Conservation (phyloP, 2,888 invertebrate genomes). For the Axea sp. region DNA sequence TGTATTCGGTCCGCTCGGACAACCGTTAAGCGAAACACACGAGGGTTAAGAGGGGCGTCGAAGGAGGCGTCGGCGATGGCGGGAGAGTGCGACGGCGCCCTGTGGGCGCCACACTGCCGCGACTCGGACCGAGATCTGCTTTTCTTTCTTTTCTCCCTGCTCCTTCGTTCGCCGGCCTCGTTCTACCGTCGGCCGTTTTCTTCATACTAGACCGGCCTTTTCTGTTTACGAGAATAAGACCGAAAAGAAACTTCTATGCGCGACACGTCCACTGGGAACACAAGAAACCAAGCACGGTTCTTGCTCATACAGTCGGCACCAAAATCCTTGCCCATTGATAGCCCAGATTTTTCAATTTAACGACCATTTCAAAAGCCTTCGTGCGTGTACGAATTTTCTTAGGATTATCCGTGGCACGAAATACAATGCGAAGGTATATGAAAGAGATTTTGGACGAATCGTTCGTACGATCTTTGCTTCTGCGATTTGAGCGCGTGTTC, state of each 20-base stretch:
- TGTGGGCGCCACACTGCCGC: conserved; percentile 65
- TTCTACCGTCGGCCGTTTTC: conserved; percentile 49
- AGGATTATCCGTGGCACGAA: neutral
- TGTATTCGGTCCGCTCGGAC: conserved; percentile 50
- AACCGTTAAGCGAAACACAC: conserved; percentile 57
- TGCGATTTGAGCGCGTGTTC: no score
- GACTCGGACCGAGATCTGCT: conserved; percentile 62
- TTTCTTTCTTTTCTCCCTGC: conserved; percentile 55
- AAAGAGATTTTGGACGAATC: no score
- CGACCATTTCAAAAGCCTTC: neutral
- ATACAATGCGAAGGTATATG: no score
- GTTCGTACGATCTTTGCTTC: no score
- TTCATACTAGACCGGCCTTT: conserved; percentile 58
- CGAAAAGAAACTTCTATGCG: conserved; percentile 61
- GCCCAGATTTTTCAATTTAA: conserved; percentile 24
- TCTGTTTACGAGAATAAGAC: conserved; percentile 61
- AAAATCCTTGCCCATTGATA: conserved; percentile 49
- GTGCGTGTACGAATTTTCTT: neutral
- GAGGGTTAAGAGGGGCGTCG: conserved; percentile 58
- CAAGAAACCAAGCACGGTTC: conserved; percentile 52
- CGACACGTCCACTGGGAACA: conserved; percentile 56
- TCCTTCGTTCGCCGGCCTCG: conserved; percentile 28
- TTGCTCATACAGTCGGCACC: conserved; percentile 42
- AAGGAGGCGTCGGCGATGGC: conserved; percentile 63
- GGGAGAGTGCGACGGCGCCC: conserved; percentile 65